Percentiles rank a stretch among this genome's conserved stretches.
Evolutionary conservation across 2,888 invertebrate species (phyloP).

Genomic region (Cantharis nigra): DNA sequence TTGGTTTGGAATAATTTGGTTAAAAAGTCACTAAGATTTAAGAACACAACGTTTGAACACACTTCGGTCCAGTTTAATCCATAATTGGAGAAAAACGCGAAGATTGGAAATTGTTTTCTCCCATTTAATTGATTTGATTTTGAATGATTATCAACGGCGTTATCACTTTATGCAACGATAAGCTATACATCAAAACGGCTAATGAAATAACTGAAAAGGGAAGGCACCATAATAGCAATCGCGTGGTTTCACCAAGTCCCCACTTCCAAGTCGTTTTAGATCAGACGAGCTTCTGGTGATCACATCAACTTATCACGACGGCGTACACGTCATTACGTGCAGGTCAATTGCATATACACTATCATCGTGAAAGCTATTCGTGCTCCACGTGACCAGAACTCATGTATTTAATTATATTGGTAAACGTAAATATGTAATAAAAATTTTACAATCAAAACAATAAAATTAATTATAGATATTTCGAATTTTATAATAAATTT

Average conservation of each 20-base stretch:
- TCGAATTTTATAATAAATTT: too few relatives aligned
- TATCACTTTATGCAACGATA: slow-evolving; percentile 1
- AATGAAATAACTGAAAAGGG: slow-evolving; percentile 19
- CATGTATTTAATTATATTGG: not conserved
- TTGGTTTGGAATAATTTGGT: not conserved
- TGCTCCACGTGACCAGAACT: slow-evolving; percentile 22
- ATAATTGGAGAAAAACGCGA: not conserved
- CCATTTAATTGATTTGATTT: not conserved
- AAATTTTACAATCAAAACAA: not conserved
- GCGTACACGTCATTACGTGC: slow-evolving; percentile 18
- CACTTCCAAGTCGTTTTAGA: slow-evolving; percentile 18
- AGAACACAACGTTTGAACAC: not conserved
- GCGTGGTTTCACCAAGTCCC: slow-evolving; percentile 22
- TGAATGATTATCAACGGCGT: not conserved
- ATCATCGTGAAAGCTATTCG: slow-evolving; percentile 9
- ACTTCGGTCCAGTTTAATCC: not conserved
- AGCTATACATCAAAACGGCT: slow-evolving; percentile 5
- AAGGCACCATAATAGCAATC: slow-evolving; percentile 14
- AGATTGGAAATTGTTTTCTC: not conserved
- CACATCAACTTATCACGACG: slow-evolving; percentile 27
- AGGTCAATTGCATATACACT: slow-evolving; percentile 19
- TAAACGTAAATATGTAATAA: not conserved
- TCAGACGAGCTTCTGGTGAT: slow-evolving; percentile 18
- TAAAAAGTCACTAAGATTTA: not conserved
- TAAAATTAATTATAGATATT: not conserved